Conservation (phyloP, 1,140 invertebrate genomes). For the Diabrotica virgifera region DNA sequence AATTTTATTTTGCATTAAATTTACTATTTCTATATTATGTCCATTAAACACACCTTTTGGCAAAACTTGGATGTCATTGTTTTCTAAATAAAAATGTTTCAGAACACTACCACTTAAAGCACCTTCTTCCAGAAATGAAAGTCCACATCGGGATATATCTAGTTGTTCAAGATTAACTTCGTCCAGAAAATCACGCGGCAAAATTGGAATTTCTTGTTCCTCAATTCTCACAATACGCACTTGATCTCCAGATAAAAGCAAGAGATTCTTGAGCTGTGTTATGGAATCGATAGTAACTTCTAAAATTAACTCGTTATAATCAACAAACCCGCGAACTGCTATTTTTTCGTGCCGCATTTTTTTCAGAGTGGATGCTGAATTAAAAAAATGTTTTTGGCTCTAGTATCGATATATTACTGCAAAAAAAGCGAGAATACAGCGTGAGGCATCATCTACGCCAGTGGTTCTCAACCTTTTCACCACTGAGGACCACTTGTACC, state of each 20-base stretch:
- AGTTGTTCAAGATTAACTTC: not conserved
- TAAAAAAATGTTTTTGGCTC: too few species aligned
- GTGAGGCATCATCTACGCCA: too few species aligned
- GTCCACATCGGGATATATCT: not conserved
- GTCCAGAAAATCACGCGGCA: not conserved
- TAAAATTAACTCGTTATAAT: too few species aligned
- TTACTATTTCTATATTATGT: not conserved
- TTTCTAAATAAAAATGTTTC: not conserved
- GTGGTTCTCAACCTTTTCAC: too few species aligned
- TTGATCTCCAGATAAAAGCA: not conserved
- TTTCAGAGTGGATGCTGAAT: too few species aligned
- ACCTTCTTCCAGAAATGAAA: not conserved
- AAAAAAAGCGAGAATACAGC: too few species aligned
- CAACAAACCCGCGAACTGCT: too few species aligned
- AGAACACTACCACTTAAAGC: not conserved
- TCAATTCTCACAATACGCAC: not conserved
- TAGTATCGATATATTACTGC: too few species aligned
- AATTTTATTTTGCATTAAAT: not conserved
- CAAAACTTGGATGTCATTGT: not conserved
- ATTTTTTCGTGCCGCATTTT: too few species aligned
- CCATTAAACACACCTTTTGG: not conserved
- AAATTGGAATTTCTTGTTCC: not conserved
- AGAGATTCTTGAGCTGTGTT: not conserved
- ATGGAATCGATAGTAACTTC: not conserved
- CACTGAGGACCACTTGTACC: too few species aligned